A percentile compares a stretch with the other conserved stretches of the same genome.
phyloP scores from a whole-genome alignment of 2,113 vertebrate genomes.

The Lathamus discolor region DNA sequence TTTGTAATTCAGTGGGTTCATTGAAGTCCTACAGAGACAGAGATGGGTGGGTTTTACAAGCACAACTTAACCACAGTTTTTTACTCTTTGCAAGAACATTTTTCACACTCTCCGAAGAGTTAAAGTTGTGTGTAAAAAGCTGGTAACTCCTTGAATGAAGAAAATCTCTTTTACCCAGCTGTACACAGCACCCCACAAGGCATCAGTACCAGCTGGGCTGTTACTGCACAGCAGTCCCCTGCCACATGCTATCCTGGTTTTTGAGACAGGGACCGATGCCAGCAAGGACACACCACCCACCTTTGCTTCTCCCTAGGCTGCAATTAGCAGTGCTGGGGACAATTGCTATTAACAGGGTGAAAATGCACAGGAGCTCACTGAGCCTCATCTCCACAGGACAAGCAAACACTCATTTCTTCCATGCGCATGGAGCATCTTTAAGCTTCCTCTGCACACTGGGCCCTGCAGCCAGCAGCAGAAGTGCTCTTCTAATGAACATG shows the following conservation, averaged over 20 bases:
- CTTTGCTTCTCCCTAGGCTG: background rate
- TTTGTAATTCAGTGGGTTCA: background rate
- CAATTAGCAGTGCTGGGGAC: background rate
- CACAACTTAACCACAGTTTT: background rate
- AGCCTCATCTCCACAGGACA: background rate
- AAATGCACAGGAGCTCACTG: background rate
- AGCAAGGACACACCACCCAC: accelerated
- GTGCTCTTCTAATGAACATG: background rate
- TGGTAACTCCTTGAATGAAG: background rate
- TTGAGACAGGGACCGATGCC: background rate
- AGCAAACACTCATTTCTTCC: background rate
- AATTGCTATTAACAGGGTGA: background rate
- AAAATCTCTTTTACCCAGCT: background rate
- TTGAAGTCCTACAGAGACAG: background rate
- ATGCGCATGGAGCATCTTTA: accelerated
- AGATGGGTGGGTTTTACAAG: background rate
- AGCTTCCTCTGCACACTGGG: background rate
- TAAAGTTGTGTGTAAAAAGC: background rate
- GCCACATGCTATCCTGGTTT: accelerated
- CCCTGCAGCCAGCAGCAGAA: background rate
- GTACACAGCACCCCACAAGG: background rate
- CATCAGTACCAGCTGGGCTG: background rate
- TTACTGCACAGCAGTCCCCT: background rate
- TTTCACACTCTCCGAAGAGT: background rate
- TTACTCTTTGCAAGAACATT: background rate